phyloP scores from a whole-genome alignment of 2,113 vertebrate genomes.

The Andinoacara biseriatus region DNA sequence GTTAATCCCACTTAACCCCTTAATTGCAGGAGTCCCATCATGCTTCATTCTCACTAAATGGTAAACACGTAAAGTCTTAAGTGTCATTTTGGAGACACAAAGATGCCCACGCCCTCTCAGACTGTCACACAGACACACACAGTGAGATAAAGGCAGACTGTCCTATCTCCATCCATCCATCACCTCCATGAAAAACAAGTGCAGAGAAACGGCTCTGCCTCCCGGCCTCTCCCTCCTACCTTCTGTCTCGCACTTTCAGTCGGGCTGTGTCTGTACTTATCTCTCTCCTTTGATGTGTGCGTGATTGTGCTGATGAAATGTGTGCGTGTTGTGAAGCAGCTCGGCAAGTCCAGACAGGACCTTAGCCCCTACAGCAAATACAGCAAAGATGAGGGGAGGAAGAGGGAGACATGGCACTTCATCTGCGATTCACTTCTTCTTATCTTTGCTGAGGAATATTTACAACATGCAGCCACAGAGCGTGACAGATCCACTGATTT shows the following conservation, averaged over 20 bases:
- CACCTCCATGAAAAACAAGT: constrained; percentile 24
- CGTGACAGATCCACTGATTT: background rate
- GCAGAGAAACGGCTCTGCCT: constrained; percentile 40
- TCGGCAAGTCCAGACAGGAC: constrained; percentile 51
- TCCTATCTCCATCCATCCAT: constrained; percentile 39
- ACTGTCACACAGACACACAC: constrained; percentile 11
- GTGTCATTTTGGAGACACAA: constrained; percentile 26
- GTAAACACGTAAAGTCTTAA: background rate
- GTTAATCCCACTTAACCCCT: background rate
- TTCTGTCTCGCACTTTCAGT: constrained; percentile 46
- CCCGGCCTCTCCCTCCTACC: constrained; percentile 31
- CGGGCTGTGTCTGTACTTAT: constrained; percentile 40
- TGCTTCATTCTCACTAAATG: background rate
- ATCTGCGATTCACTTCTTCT: constrained; percentile 4
- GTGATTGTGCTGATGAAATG: constrained; percentile 1
- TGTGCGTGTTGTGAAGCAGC: background rate
- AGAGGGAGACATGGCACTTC: background rate
- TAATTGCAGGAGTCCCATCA: constrained; percentile 2
- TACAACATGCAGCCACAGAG: background rate
- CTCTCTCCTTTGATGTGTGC: constrained; percentile 48
- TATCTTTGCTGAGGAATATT: constrained; percentile 1
- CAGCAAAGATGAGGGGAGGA: constrained; percentile 19
- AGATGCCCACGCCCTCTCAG: background rate
- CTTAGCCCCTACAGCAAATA: constrained; percentile 24
- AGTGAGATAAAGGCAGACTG: background rate